Conservation (phyloP, 64 coral and sea anemone species). For the Catalaphyllia jardinei region DNA sequence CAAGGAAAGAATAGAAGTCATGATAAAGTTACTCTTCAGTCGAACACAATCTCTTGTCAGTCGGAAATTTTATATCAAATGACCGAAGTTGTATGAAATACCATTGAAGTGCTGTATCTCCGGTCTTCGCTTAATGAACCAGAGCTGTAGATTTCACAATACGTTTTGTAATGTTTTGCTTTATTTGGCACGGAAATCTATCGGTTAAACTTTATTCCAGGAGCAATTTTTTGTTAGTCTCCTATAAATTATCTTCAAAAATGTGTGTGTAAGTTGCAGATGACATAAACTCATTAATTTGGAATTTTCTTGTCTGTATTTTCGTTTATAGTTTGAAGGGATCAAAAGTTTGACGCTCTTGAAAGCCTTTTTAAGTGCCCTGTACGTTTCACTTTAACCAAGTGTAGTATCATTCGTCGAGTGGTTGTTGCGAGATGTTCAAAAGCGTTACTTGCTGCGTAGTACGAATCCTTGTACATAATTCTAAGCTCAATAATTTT, state of each 20-base stretch:
- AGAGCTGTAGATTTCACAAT: neutral
- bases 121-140: neutral
- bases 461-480: slow-evolving; percentile 40
- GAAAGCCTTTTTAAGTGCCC: neutral
- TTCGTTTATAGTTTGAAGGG: slow-evolving; percentile 15
- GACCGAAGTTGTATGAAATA: slow-evolving; percentile 43
- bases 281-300: slow-evolving; percentile 40
- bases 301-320: neutral
- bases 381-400: slow-evolving; percentile 45
- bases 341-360: slow-evolving; percentile 6
- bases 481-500: neutral
- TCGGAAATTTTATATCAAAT: slow-evolving; percentile 66
- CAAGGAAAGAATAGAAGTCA: neutral
- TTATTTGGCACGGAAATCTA: neutral
- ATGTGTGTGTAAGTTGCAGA: neutral
- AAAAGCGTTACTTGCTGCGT: slow-evolving; percentile 28
- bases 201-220: neutral
- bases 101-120: slow-evolving; percentile 40
- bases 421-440: slow-evolving; percentile 28
- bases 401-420: slow-evolving; percentile 13
- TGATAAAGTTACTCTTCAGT: slow-evolving; percentile 1
- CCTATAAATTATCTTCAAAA: slow-evolving; percentile 2
- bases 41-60: slow-evolving; percentile 51
- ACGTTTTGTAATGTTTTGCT: neutral
- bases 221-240: neutral